Evolutionary conservation across 2,888 invertebrate genomes (phyloP), one percentile per base, ranked within the genome.

Genomic region (Notodonta ziczac): DNA sequence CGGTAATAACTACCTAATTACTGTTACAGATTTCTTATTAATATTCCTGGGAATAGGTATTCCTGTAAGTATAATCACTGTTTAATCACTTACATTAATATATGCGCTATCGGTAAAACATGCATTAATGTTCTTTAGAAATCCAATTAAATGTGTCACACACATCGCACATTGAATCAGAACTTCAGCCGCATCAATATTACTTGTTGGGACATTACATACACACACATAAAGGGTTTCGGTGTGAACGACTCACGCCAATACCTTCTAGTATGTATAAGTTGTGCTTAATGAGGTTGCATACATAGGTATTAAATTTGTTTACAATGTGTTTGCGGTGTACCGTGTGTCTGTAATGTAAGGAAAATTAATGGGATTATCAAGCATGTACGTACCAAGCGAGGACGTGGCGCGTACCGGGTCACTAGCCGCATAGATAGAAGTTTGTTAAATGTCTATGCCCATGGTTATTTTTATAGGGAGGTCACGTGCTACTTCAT

Each of bases 401-500:
- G 53, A 6, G 32, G n/a, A 35, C 13, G 35, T 10, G 13, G 53
- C 53, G 13, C 53, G 5, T 9, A 32, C 13, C 53, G n/a, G 55
- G 55, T 55, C 55, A 55, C 14, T 55, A 40, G 40, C 55, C 55
- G 53, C 53, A 53, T 13, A 35, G 35, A 53, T 53, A 53, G 5
- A 32, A n/a, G 24, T 53, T 53, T 53, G 35, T 35, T 32, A 53
- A n/a, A n/a, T n/a, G 35, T 53, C 35, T 53, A 35, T 5, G 4
- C 13, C 55, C 55, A 55, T 40, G 55, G 55, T 40, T 55, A 55
- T 55, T 55, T n/a, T 14, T 40, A 55, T 14, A 55, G 9, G 32
- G 32, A 52, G 52, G 9, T 40, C 55, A 14, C 55, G 55, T 40
- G 55, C 55, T 14, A 40, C n/a, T 55, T 7, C 39, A 35, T 5